phyloP scores from a whole-genome alignment of 2,113 vertebrate genomes.

The Engystomops pustulosus region DNA sequence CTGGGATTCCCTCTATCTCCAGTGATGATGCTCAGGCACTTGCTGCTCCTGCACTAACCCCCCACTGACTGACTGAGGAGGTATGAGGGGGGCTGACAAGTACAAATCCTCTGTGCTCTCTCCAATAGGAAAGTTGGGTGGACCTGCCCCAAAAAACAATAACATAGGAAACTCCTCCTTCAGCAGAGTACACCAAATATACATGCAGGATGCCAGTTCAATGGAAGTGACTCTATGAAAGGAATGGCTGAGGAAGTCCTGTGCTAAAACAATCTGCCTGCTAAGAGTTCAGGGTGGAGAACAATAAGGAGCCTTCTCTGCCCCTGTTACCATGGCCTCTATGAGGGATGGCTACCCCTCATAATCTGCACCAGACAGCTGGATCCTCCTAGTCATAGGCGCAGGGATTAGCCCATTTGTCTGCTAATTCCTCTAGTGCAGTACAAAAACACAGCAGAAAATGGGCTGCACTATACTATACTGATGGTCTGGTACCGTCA shows the following conservation, averaged over 20 bases:
- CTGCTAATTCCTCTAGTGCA: conserved; percentile 21
- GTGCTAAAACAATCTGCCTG: conserved; percentile 33
- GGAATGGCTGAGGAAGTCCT: conserved; percentile 51
- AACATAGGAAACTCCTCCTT: conserved; percentile 58
- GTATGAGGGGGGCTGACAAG: conserved; percentile 10
- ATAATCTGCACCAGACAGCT: conserved; percentile 48
- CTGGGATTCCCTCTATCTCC: conserved; percentile 1
- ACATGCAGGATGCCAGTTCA: conserved; percentile 49
- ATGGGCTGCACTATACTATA: no score
- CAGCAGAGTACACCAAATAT: conserved; percentile 51
- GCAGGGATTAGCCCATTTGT: conserved; percentile 36
- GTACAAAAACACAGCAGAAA: no score
- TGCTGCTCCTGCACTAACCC: conserved; percentile 14
- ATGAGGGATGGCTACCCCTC: background rate
- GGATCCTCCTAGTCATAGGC: conserved; percentile 11
- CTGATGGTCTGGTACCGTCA: no score
- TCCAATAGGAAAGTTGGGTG: conserved; percentile 54
- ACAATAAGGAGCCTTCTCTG: conserved; percentile 28
- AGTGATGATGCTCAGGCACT: conserved; percentile 42
- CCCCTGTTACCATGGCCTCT: conserved; percentile 39
- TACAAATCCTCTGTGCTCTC: conserved; percentile 27
- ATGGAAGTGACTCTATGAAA: conserved; percentile 45
- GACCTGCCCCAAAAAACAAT: conserved; percentile 53
- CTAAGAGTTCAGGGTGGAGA: conserved; percentile 5
- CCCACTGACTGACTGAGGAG: conserved; percentile 31